Evolutionary conservation across 2,888 invertebrate genomes (phyloP), one percentile per base, ranked within the genome.

Genomic region (Lepidonotus clava): DNA sequence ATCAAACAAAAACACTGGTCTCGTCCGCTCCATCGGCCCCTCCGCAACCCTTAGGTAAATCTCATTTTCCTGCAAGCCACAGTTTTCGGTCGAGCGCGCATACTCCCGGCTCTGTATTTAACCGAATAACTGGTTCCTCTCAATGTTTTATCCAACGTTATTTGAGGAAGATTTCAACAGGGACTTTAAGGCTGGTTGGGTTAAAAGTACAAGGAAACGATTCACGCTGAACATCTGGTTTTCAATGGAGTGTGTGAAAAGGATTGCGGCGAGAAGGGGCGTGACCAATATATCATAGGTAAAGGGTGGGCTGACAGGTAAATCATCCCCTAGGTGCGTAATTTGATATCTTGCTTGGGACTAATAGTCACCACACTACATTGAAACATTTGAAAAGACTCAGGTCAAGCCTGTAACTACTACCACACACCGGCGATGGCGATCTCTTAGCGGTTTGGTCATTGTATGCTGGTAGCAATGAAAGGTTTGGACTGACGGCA

Each of bases 1-100:
- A 61, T 61, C 61, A 61, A 61, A 61, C 61, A 61, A 61, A 56
- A 61, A 61, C 61, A 61, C 61, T 53, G 28, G 24, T 24, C 61
- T 61, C 61, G 2, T n/a, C 4, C 53, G n/a, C 53, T 24, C 18
- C 53, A 53, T 24, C 53, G 1, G 1, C 21, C 61, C 5, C 61
- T 28, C 21, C 61, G 2, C 14, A 5, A 5, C 28, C 24, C 61
- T 5, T 11, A 61, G 61, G 28, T 24, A 28, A 61, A 61, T 61
- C 61, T 61, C n/a, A 28, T 61, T 61, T 4, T 32, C 0, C 61
- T 1, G 24, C 24, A 11, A 24, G 21, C 11, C 28, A 4, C 14
- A 56, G 56, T 56, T 56, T 56, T n/a, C 28, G 24, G 61, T 28
- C 61, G 11, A 14, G 28, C 24, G 28, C 24, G 28, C 24, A 61